Evolutionary conservation across 2,113 vertebrate genomes (phyloP).

Genomic region (Hirundichthys speculiger): DNA sequence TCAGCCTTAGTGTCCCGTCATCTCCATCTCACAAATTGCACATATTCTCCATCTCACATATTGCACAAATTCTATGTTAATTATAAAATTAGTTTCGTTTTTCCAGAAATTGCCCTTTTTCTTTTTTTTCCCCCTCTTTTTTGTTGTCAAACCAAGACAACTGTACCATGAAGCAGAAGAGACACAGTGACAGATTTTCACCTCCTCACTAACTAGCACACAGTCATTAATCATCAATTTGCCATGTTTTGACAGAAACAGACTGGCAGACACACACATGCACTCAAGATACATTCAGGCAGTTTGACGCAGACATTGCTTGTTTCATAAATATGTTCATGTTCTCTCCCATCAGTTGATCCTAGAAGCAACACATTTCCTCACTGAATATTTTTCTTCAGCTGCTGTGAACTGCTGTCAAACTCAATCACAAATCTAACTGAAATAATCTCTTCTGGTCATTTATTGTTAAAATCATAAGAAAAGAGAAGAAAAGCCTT

Average conservation of each 20-base stretch:
- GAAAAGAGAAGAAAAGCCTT: no score
- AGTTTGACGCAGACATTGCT: conserved; percentile 35
- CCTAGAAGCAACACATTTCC: conserved; percentile 11
- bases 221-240: conserved; percentile 64
- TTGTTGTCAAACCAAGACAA: conserved; percentile 7
- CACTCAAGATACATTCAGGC: conserved; percentile 17
- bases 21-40: no score
- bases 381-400: no score
- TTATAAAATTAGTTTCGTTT: conserved; percentile 14
- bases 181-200: conserved; percentile 33
- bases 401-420: no score
- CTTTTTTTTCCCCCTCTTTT: no score
- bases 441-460: no score
- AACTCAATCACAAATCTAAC: no score
- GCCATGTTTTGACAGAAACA: conserved; percentile 57
- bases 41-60: no score
- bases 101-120: no score
- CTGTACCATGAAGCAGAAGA: conserved; percentile 2
- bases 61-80: no score
- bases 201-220: conserved; percentile 32
- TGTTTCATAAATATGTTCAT: conserved; percentile 24
- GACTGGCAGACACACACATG: conserved; percentile 29
- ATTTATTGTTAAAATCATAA: no score
- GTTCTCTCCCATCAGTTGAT: conserved; percentile 36
- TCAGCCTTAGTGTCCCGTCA: no score